Evolutionary conservation across 2,113 vertebrate genomes (phyloP), one percentile per base, ranked within the genome.

Genomic region (Pyrgilauda ruficollis): DNA sequence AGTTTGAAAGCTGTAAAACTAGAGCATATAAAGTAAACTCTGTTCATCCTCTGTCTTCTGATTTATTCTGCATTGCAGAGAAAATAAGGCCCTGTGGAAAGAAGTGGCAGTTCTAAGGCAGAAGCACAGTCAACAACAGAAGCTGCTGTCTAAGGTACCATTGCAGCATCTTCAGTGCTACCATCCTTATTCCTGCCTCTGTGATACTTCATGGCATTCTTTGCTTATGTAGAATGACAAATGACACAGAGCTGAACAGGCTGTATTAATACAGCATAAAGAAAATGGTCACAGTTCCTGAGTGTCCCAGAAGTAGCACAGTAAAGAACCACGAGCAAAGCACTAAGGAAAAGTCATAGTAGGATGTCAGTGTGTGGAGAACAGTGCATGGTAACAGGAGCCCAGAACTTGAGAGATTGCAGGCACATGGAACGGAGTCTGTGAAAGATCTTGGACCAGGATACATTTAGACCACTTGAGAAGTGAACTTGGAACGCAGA

Each of bases 111-210:
- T 82, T 80, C 87, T 98, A 76, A 97, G 92, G 78, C 95, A 97
- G 93, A 98, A 97, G 78, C 96, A 98, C 92, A 94, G 72, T 84
- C 97, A 98, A 75, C 97, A 98, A 95, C 97, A 98, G 94, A 97
- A 97, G 84, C 92, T 98, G 75, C 94, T 98, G 76, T 97, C 97
- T 78, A 97, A 98, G 97, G 97, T 98, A 96, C 88, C 84, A 83
- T 50, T 92, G 92, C 88, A 94, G 76, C 88, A 87, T 94, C 96
- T 97, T 94, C 91, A 90, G 94, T 89, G 92, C 83, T 83, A 92
- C 91, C 84, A 63, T 92, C 94, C 85, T 97, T 79, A 74, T 43
- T 95, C 88, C 69, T 91, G 94, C 85, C 89, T 95, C 84, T 87
- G 81, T 64, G 94, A 83, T 44, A 89, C 78, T 35, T 59, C 70